Evolutionary conservation across 1,140 invertebrate species (phyloP).

Genomic region (Trichonephila clavata): DNA sequence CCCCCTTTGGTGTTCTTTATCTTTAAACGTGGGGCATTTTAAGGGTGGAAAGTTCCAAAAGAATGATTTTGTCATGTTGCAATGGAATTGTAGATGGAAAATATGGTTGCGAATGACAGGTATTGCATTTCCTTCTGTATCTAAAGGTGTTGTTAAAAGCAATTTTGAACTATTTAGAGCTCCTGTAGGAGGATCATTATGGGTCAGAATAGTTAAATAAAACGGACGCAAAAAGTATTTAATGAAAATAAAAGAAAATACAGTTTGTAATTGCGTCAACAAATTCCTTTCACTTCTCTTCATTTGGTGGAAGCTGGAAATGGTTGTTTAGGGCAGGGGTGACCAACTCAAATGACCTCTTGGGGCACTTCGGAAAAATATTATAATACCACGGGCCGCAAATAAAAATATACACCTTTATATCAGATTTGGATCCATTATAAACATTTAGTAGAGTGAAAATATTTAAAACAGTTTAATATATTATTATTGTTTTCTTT

Average conservation of each 20-base stretch:
- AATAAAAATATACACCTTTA: too few relatives aligned
- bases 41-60: conserved; percentile 3
- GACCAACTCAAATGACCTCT: too few relatives aligned
- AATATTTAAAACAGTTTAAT: too few relatives aligned
- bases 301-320: not conserved
- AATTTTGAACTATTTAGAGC: conserved; percentile 19
- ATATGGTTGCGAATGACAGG: conserved; percentile 63
- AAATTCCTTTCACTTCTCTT: not conserved
- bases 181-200: not conserved
- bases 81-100: conserved; percentile 1
- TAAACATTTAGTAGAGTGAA: too few relatives aligned
- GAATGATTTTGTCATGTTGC: conserved; percentile 49
- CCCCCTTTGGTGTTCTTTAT: not conserved
- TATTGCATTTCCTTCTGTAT: conserved; percentile 20
- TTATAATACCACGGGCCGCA: too few relatives aligned
- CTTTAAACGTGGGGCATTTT: conserved; percentile 1
- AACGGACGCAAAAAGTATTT: not conserved
- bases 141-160: not conserved
- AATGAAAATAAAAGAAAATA: not conserved
- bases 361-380: too few relatives aligned
- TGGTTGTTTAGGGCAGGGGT: not conserved
- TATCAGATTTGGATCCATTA: too few relatives aligned
- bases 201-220: not conserved
- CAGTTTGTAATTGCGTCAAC: not conserved
- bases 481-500: too few relatives aligned